Conservation (phyloP, 2,797 vertebrate species). For the Rhinatrema bivittatum region DNA sequence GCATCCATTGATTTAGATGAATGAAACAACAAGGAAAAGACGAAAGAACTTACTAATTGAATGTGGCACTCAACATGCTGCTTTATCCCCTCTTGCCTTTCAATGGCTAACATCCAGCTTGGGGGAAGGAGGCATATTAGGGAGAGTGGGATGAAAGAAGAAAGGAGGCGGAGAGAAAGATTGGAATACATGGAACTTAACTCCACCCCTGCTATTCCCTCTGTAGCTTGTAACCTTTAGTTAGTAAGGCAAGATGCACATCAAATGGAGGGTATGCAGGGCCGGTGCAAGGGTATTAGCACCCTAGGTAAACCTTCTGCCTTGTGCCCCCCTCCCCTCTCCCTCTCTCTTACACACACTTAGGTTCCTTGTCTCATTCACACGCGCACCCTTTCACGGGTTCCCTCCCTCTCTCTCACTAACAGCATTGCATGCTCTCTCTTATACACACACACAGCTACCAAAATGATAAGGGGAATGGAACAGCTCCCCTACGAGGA, state of each 20-base stretch:
- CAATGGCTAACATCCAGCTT: constrained; percentile 31
- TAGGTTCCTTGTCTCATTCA: too few species aligned
- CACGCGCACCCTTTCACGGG: too few species aligned
- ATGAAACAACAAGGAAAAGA: constrained; percentile 30
- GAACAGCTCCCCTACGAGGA: too few species aligned
- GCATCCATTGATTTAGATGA: constrained; percentile 42
- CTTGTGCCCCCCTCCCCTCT: too few species aligned
- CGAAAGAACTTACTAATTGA: constrained; percentile 51
- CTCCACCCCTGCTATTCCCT: constrained; percentile 6
- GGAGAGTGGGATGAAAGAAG: too few species aligned
- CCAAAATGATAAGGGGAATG: too few species aligned
- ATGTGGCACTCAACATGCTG: constrained; percentile 53
- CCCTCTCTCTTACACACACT: too few species aligned
- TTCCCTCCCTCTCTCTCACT: too few species aligned
- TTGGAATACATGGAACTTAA: not conserved
- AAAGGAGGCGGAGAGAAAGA: not conserved
- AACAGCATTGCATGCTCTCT: too few species aligned
- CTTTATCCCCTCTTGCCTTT: constrained; percentile 45
- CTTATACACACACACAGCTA: too few species aligned
- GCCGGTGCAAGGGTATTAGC: too few species aligned
- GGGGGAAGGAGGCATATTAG: constrained; percentile 19
- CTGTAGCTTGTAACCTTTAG: constrained; percentile 13
- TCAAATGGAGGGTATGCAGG: constrained; percentile 34
- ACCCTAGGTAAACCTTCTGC: too few species aligned
- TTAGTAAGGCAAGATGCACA: constrained; percentile 10